These are phyloP conservation scores for Nematolebias whitei DNA, from an alignment of 2,113 vertebrate species.

Conservation along the genomic window DNA sequence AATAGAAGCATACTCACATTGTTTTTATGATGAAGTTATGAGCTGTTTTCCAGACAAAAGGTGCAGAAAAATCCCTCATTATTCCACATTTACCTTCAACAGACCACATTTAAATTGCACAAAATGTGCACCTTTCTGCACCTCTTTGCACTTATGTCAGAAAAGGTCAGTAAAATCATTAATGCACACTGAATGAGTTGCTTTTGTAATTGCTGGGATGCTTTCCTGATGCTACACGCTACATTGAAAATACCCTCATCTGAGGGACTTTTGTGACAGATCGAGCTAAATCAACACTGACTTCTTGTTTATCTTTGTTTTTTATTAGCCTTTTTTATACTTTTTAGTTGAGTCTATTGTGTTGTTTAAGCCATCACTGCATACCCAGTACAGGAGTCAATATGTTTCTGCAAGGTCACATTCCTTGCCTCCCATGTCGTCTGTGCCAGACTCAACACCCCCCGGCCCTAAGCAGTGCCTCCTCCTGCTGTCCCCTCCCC, in stretches of 20 bases:
- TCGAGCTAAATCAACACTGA: slow-evolving; percentile 43
- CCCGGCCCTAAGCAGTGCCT: background rate
- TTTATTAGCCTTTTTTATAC: slow-evolving; percentile 29
- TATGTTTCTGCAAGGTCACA: slow-evolving; percentile 67
- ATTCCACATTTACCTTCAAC: slow-evolving; percentile 9
- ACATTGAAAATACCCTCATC: slow-evolving; percentile 7
- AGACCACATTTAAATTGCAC: background rate
- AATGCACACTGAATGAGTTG: slow-evolving; percentile 13
- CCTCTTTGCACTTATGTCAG: slow-evolving; percentile 20
- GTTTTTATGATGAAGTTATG: too few species aligned
- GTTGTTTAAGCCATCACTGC: slow-evolving; percentile 21
- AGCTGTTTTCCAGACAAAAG: slow-evolving; percentile 28
- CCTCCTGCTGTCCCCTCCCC: slow-evolving; percentile 21
- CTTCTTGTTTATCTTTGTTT: slow-evolving; percentile 43
- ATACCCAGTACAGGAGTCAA: slow-evolving; percentile 35
- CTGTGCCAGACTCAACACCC: slow-evolving; percentile 31
- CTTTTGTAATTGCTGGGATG: slow-evolving; percentile 19
- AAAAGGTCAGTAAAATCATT: slow-evolving; percentile 26
- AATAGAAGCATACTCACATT: background rate
- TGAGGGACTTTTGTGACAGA: slow-evolving; percentile 41
- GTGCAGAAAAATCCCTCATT: background rate
- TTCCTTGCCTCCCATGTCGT: slow-evolving; percentile 59
- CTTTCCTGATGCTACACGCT: slow-evolving; percentile 14
- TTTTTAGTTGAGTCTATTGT: slow-evolving; percentile 38
- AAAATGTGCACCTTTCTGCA: slow-evolving; percentile 21